Base-by-base conservation (phyloP, 2,113 vertebrate genomes). In the Choloepus hoffmanni region DNA sequence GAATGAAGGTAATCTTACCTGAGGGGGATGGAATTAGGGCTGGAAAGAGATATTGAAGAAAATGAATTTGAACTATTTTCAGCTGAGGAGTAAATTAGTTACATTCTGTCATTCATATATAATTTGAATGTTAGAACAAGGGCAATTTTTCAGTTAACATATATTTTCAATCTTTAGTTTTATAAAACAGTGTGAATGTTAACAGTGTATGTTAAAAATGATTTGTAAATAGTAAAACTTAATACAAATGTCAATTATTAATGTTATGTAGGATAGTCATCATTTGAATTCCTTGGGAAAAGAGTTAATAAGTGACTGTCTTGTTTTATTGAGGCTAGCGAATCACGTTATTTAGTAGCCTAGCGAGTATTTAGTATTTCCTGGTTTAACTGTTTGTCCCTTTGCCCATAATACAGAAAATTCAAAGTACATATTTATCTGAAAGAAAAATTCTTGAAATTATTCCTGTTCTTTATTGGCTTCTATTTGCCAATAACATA, bases 201-300 rank as follows among this genome's bases (percentile, higher is more conserved):
- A 63, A 23, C 26, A 60, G 19, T 67, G 7, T 36, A 9, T 83
- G 7, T 89, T 92, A 60, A 92, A 92, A 94, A 88, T 78, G 30
- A 89, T 92, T 77, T 73, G 48, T 86, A 91, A 94, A 83, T 26
- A 82, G 48, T 76, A 81, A 94, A 28, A n/a, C 30, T 85, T 63
- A 84, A 68, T 89, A 79, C 24, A 85, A 55, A 74, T 93, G 45
- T 50, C 50, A 65, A 2, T 68, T 68, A 63, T 21, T 94, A 85
- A 79, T 82, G 55, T 45, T 45, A 68, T 76, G 7, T n/a, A 78
- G 53, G 2, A 63, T 86, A 24, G 74, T 70, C 21, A 63, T 40
- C 8, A 76, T 65, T 82, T 88, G 7, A 73, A 53, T 87, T 72
- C 33, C 23, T 94, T 95, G 36, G 48, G 19, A 74, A 87, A 73